Percentiles rank a stretch among this genome's conserved stretches.
Evolutionary conservation across 2,888 invertebrate genomes (phyloP).

Genomic region (Dolichopus griseipennis): DNA sequence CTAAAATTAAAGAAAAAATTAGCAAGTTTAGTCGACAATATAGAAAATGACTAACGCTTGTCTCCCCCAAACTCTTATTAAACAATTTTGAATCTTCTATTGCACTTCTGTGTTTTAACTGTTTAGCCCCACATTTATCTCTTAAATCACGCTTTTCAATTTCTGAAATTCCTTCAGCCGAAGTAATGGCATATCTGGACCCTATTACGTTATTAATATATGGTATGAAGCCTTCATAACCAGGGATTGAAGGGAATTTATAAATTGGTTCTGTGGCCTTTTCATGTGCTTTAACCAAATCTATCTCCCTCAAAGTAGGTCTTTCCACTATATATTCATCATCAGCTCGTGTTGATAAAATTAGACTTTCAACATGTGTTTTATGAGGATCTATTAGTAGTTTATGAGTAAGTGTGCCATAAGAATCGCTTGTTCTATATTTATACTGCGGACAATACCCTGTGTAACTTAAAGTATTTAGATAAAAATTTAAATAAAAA

Average conservation of each 20-base stretch:
- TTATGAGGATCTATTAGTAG: slow-evolving; percentile 64
- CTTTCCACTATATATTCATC: slow-evolving; percentile 45
- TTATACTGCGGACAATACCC: slow-evolving; percentile 70
- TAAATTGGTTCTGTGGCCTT: slow-evolving; percentile 55
- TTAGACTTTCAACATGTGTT: slow-evolving; percentile 60
- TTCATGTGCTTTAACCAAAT: slow-evolving; percentile 55
- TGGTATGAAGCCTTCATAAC: slow-evolving; percentile 60
- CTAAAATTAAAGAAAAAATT: too few relatives aligned
- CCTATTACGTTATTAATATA: slow-evolving; percentile 58
- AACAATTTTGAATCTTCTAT: slow-evolving; percentile 31
- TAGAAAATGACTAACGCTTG: not conserved
- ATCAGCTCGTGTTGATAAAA: slow-evolving; percentile 49
- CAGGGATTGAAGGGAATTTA: slow-evolving; percentile 55
- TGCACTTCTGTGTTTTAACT: slow-evolving; percentile 31
- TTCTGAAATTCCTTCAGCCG: slow-evolving; percentile 63
- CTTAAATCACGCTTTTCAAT: slow-evolving; percentile 57
- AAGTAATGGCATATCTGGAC: slow-evolving; percentile 61
- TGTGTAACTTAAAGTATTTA: slow-evolving; percentile 53
- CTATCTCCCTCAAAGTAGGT: slow-evolving; percentile 58
- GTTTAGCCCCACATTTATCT: slow-evolving; percentile 46
- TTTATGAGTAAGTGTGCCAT: slow-evolving; percentile 65
- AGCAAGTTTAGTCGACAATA: too few relatives aligned
- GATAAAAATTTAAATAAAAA: not conserved
- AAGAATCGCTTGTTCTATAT: slow-evolving; percentile 65
- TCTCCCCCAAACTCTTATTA: slow-evolving; percentile 33